A percentile compares a stretch with the other conserved stretches of the same genome.
phyloP scores from a whole-genome alignment of 2,113 vertebrate genomes.

The Piprites chloris region DNA sequence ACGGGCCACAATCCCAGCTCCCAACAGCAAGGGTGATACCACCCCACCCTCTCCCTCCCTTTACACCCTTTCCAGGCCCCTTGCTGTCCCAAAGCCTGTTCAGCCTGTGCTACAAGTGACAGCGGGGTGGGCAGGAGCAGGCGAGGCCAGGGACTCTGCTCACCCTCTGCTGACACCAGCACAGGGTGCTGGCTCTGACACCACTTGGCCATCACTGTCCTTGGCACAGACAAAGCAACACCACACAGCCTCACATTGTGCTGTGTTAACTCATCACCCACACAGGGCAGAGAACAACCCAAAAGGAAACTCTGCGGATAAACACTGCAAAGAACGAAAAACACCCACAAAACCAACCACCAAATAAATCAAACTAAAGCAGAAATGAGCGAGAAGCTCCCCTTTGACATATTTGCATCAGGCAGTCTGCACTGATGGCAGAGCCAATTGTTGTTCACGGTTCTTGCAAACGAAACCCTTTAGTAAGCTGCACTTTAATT shows the following conservation, averaged over 20 bases:
- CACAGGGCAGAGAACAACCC: not conserved
- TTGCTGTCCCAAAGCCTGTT: not conserved
- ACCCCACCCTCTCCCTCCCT: not conserved
- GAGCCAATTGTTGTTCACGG: not conserved
- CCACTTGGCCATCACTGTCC: not conserved
- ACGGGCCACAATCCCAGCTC: not conserved
- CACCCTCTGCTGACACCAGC: not conserved
- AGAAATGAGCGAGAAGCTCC: not conserved
- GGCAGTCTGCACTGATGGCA: not conserved
- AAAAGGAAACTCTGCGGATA: not conserved
- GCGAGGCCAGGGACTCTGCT: not conserved
- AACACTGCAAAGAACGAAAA: not conserved
- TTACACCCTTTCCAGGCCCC: not conserved
- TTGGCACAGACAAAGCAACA: not conserved
- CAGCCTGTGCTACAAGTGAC: not conserved
- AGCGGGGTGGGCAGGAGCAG: not conserved
- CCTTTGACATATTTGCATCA: not conserved
- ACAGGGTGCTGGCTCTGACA: not conserved
- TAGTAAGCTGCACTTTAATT: not conserved
- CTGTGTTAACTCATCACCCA: not conserved
- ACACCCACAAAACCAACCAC: not conserved
- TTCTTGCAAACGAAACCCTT: not conserved
- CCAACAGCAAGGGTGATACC: not conserved
- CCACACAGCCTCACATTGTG: fast-evolving
- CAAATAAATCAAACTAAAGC: not conserved